These are phyloP conservation scores for Alloplasta piceator DNA, from an alignment of 2,888 invertebrate species.

Conservation along the genomic window DNA sequence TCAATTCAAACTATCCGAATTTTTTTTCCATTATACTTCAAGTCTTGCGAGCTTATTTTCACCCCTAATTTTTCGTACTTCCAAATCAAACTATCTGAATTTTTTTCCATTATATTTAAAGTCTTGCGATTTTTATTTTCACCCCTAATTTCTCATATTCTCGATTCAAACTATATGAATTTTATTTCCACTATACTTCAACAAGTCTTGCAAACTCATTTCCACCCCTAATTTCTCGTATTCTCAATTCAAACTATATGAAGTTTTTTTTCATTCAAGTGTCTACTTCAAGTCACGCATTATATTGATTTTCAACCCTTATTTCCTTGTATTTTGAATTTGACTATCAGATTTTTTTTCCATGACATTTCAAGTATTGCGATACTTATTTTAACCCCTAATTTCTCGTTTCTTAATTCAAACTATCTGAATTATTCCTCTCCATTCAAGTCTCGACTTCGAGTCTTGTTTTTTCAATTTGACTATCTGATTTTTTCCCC, in stretches of 20 bases:
- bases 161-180: slow-evolving; percentile 42
- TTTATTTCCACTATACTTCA: slow-evolving; percentile 53
- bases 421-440: no score
- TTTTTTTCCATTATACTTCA: slow-evolving; percentile 53
- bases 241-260: no score
- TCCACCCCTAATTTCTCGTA: neutral
- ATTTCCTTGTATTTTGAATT: slow-evolving; percentile 25
- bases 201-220: slow-evolving; percentile 11
- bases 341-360: slow-evolving; percentile 33
- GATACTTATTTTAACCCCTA: neutral
- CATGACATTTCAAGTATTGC: slow-evolving; percentile 50
- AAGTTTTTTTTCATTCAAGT: no score
- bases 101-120: no score
- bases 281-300: no score
- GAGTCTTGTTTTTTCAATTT: no score
- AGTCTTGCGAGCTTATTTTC: slow-evolving; percentile 7
- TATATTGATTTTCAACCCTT: slow-evolving; percentile 1
- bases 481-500: no score
- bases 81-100: no score
- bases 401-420: neutral
- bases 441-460: no score
- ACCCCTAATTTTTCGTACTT: neutral
- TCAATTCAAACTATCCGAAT: slow-evolving; percentile 24
- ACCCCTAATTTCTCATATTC: slow-evolving; percentile 37
- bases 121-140: no score